Base-by-base conservation (phyloP, 1,140 invertebrate species). In the Zaprionus inermis region DNA sequence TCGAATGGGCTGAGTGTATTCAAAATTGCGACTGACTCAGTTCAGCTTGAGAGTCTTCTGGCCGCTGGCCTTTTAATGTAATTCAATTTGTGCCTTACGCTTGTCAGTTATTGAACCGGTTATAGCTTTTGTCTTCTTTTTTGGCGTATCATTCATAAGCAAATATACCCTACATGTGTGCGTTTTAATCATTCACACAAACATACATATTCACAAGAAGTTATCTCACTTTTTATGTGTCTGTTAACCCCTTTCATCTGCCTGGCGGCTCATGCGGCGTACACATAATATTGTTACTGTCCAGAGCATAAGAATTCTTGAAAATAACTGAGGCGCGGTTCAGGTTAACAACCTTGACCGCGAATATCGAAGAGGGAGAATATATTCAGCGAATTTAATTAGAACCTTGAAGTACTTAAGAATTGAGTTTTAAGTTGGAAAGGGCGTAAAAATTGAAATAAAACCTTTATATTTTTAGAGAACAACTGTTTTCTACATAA, bases 321-420 rank as follows among this genome's bases (percentile, higher is more conserved):
- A 66, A 72, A 76, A 36, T 30, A 67, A 57, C 20, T 64, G 49
- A 56, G 79, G 51, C 68, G 76, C 46, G 61, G 22, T 59, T 73
- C 28, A 79, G 83, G 83, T 88, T 88, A 88, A 89, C 68, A 89
- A 88, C 83, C 83, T 88, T 88, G 83, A 89, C 83, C 83, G 83
- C 84, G 77, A 88, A 88, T 88, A 76, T 60, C 55, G 55, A 32
- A 34, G 46, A 41, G 24, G 60, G 60, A 65, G 65, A 57, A 46
- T 74, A 20, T 74, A 70, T 68, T 64, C 52, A 20, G 34, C 41
- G 65, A 59, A 52, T 58, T 52, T 51, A 70, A 78, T 65, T 55
- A 69, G 20, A 74, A 46, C 20, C 55, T 14, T 22, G 28, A 34
- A 46, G 58, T 5, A 49, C 44, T 49, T 49, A 7, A 16, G 38